Evolutionary conservation across 1,140 invertebrate genomes (phyloP).

Genomic region (Zaprionus davidi): DNA sequence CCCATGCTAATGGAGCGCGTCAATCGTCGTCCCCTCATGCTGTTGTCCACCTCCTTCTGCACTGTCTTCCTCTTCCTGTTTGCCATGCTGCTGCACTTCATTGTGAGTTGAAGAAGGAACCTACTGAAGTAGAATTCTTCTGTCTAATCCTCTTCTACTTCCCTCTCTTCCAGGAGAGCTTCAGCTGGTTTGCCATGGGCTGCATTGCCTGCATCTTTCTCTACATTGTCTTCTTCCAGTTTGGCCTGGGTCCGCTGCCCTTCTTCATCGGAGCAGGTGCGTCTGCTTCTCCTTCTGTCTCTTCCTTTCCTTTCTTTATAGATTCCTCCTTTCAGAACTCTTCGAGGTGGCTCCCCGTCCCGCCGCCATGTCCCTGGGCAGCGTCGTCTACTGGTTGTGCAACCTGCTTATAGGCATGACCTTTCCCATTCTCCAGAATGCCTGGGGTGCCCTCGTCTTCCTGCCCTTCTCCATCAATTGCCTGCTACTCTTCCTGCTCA

Average conservation of each 20-base stretch:
- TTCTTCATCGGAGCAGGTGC: slow-evolving; percentile 89
- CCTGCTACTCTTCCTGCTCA: slow-evolving; percentile 86
- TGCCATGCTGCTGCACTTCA: slow-evolving; percentile 85
- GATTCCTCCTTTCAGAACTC: slow-evolving; percentile 86
- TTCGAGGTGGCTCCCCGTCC: slow-evolving; percentile 94
- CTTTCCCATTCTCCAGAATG: slow-evolving; percentile 88
- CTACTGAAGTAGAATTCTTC: accelerated
- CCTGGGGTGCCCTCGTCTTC: slow-evolving; percentile 88
- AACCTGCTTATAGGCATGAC: slow-evolving; percentile 94
- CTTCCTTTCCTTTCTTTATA: neutral
- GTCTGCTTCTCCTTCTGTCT: neutral
- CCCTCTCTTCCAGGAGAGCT: slow-evolving; percentile 84
- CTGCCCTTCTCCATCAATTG: slow-evolving; percentile 88
- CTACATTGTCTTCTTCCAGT: slow-evolving; percentile 93
- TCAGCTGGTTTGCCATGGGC: slow-evolving; percentile 87
- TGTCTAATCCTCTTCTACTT: neutral
- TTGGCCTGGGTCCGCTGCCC: slow-evolving; percentile 94
- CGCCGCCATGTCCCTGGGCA: slow-evolving; percentile 93
- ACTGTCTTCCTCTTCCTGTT: slow-evolving; percentile 85
- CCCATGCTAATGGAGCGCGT: slow-evolving; percentile 86
- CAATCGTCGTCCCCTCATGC: slow-evolving; percentile 86
- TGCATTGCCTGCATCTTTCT: slow-evolving; percentile 87
- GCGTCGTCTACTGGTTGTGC: slow-evolving; percentile 93
- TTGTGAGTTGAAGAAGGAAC: slow-evolving; percentile 85
- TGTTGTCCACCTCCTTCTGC: slow-evolving; percentile 86